Percentiles rank a stretch among this genome's conserved stretches.
These are phyloP conservation scores for Drosophila albomicans DNA, from an alignment of 1,140 invertebrate species.

Conservation along the genomic window DNA sequence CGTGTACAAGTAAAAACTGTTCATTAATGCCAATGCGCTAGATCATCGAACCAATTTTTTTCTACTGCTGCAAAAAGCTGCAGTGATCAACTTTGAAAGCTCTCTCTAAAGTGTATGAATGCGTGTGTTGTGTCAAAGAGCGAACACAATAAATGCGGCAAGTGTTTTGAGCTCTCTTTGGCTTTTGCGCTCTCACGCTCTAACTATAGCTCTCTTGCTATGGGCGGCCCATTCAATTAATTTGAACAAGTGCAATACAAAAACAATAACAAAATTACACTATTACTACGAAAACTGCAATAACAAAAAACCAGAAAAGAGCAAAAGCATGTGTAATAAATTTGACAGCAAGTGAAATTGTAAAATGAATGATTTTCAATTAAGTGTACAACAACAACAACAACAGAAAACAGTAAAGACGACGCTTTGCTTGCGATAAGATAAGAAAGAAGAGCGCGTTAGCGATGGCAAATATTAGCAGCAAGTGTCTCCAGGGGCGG, in stretches of 20 bases:
- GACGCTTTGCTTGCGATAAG: constrained; percentile 61
- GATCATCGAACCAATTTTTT: constrained; percentile 47
- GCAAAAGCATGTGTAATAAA: constrained; percentile 50
- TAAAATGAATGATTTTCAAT: constrained; percentile 67
- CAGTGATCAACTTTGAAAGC: constrained; percentile 44
- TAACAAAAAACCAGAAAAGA: constrained; percentile 38
- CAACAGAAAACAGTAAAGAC: constrained; percentile 9
- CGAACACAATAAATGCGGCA: constrained; percentile 43
- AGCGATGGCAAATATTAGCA: constrained; percentile 52
- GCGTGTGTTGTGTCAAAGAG: constrained; percentile 30
- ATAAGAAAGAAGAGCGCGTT: constrained; percentile 53
- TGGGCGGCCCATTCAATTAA: constrained; percentile 67
- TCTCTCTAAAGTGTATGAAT: constrained; percentile 13
- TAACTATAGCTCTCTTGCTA: constrained; percentile 30
- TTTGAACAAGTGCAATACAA: constrained; percentile 78
- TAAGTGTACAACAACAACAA: constrained; percentile 61
- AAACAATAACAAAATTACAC: constrained; percentile 69
- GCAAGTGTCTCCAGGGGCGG: constrained; percentile 37
- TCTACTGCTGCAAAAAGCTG: constrained; percentile 49
- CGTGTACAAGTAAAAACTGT: constrained; percentile 44
- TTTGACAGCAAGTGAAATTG: constrained; percentile 56
- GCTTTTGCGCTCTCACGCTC: constrained; percentile 18
- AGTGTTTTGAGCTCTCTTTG: constrained; percentile 41
- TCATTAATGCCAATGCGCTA: constrained; percentile 52
- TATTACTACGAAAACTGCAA: constrained; percentile 58